Conservation (phyloP, 1,140 invertebrate species). For the Chelonus insularis region DNA sequence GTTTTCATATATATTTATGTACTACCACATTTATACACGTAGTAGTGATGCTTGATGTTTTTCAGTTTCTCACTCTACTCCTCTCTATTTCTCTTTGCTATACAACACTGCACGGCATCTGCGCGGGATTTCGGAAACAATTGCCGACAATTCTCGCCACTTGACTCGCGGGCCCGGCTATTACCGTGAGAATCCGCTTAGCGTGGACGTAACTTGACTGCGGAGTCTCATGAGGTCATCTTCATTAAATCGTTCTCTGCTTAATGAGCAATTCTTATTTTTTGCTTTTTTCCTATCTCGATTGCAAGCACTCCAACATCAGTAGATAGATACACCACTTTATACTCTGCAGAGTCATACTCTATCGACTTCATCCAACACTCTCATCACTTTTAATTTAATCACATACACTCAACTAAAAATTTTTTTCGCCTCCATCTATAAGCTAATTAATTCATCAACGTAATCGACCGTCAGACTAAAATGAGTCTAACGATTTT, state of each 20-base stretch:
- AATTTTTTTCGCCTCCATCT: too few species aligned
- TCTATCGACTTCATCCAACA: too few species aligned
- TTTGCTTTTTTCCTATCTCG: slow-evolving; percentile 37
- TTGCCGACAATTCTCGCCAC: slow-evolving; percentile 62
- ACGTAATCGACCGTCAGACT: too few species aligned
- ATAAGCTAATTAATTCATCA: too few species aligned
- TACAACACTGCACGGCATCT: slow-evolving; percentile 41
- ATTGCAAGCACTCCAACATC: neutral
- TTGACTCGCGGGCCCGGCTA: slow-evolving; percentile 57
- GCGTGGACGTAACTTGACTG: slow-evolving; percentile 40
- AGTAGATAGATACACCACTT: too few species aligned
- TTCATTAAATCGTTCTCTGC: slow-evolving; percentile 60
- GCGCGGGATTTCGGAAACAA: slow-evolving; percentile 63
- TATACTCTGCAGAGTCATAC: neutral
- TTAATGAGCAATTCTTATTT: slow-evolving; percentile 60
- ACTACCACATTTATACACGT: slow-evolving; percentile 22
- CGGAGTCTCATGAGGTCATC: slow-evolving; percentile 58
- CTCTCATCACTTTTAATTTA: too few species aligned
- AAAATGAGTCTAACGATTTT: neutral
- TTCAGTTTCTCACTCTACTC: neutral
- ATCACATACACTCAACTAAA: too few species aligned
- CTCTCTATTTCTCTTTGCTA: slow-evolving; percentile 7
- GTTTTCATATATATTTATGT: too few species aligned
- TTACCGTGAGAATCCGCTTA: slow-evolving; percentile 61
- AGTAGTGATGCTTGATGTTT: slow-evolving; percentile 16